Evolutionary conservation across 1,140 invertebrate species (phyloP).

Genomic region (Leguminivora glycinivorella): DNA sequence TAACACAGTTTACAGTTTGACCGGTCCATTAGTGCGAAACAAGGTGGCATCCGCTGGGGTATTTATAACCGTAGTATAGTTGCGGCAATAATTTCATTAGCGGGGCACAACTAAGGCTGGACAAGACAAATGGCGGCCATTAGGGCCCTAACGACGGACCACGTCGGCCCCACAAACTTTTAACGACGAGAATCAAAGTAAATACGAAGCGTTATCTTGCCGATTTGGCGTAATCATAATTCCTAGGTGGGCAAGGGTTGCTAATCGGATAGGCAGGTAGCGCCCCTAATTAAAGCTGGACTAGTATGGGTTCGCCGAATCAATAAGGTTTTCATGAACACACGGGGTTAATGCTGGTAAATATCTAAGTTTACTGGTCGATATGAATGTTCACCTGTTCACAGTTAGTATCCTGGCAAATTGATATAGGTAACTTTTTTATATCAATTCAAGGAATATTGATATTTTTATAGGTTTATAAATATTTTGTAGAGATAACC

Average conservation of each 20-base stretch:
- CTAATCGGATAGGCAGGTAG: constrained; percentile 49
- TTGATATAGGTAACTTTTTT: no score
- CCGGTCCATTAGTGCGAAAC: constrained; percentile 77
- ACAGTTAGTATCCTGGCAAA: no score
- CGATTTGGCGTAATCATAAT: constrained; percentile 72
- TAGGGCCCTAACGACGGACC: constrained; percentile 75
- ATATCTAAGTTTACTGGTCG: no score
- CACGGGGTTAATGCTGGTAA: not conserved
- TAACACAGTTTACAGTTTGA: constrained; percentile 79
- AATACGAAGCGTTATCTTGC: constrained; percentile 74
- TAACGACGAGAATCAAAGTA: constrained; percentile 78
- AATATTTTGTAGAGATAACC: no score
- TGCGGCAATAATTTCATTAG: constrained; percentile 79
- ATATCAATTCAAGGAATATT: no score
- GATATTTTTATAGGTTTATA: no score
- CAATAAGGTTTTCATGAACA: not conserved
- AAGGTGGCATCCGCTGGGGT: constrained; percentile 74
- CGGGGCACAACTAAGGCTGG: constrained; percentile 74
- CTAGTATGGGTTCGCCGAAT: not conserved
- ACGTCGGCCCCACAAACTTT: constrained; percentile 74
- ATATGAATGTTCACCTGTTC: no score
- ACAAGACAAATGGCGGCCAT: constrained; percentile 78
- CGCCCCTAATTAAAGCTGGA: constrained; percentile 12
- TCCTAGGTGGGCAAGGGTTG: constrained; percentile 55
- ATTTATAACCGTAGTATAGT: constrained; percentile 79